Base-by-base conservation (phyloP, 2,797 vertebrate species). In the Onychomys arenicola region DNA sequence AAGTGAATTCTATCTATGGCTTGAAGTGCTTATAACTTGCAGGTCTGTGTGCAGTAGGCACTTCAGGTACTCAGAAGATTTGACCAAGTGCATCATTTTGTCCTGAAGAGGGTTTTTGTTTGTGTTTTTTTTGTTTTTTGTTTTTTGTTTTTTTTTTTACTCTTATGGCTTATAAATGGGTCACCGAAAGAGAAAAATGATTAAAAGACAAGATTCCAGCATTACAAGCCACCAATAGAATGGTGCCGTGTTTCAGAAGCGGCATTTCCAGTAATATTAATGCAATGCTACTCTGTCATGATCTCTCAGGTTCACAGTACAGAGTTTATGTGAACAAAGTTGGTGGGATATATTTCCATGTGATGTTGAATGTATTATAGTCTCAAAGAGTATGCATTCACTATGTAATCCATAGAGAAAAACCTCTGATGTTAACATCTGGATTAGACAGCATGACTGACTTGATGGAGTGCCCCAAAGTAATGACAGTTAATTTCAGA, bases 71-170 rank as follows among this genome's bases (percentile, higher is more conserved):
- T 34, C 2, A 57, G 57, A 78, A 80, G 27, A 67, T 89, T 90
- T 93, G 52, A 92, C 89, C 59, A 95, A 21, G 6, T 92, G 40
- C 29, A 65, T 92, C 89, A 65, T 93, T 93, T 95, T 91, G 61
- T 93, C 52, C 61, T 89, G 27, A 55, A 77, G 59, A 91, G 13
- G 37, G 14, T 25, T 89, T 73, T 40, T 40, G 37, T 65, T 65
- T 65, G 29, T 65, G 29, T 13, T 0, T 77, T 37, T 55, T 34
- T 90, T 80, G 49, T 43, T 73, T 46, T 69, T 34, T 90, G 29
- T 13, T 0, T 77, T 37, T 55, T 34, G 90, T 80, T 49, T 43
- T 73, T 46, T 69, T 34, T 90, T 80, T 49, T 25, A 6, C 21
- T 40, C 29, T 27, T 32, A 63, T 11, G 82, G 27, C 9, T 93